A percentile compares a stretch with the other conserved stretches of the same genome.
phyloP scores from a whole-genome alignment of 2,797 vertebrate genomes.

The Phataginus tetradactyla region DNA sequence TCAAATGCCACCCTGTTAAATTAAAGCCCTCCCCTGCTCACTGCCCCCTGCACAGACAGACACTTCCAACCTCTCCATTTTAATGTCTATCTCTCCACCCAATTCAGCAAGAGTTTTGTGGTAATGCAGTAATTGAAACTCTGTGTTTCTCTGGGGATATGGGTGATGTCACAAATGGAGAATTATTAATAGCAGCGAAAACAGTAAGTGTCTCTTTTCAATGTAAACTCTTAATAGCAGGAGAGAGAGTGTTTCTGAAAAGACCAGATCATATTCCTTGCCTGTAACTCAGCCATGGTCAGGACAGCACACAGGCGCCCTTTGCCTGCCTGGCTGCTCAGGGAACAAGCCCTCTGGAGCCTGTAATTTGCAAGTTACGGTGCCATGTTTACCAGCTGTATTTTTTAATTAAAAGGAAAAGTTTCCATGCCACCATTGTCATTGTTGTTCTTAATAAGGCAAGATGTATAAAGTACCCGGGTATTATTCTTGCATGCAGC shows the following conservation, averaged over 20 bases:
- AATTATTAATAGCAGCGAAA: conserved; percentile 81
- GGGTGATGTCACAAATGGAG: conserved; percentile 73
- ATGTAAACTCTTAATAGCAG: conserved; percentile 75
- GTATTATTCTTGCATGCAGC: rapidly evolving
- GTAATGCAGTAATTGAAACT: conserved; percentile 54
- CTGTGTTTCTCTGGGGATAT: conserved; percentile 75
- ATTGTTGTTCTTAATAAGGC: neutral
- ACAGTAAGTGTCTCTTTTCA: conserved; percentile 74
- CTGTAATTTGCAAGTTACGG: conserved; percentile 14
- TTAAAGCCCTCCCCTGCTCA: neutral
- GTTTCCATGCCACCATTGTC: neutral
- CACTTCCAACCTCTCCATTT: neutral
- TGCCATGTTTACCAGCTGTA: conserved; percentile 31
- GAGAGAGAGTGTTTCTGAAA: conserved; percentile 60
- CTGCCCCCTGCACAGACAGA: neutral
- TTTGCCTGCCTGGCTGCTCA: conserved; percentile 35
- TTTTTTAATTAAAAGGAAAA: conserved; percentile 65
- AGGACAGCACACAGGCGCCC: conserved; percentile 30
- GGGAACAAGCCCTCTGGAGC: neutral
- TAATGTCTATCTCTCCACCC: neutral
- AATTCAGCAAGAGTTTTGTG: conserved; percentile 17
- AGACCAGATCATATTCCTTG: neutral
- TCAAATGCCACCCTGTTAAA: neutral
- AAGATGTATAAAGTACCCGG: neutral
- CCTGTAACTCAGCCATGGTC: conserved; percentile 59